Base-by-base conservation (phyloP, 1,140 invertebrate species). In the Goniozus legneri region DNA sequence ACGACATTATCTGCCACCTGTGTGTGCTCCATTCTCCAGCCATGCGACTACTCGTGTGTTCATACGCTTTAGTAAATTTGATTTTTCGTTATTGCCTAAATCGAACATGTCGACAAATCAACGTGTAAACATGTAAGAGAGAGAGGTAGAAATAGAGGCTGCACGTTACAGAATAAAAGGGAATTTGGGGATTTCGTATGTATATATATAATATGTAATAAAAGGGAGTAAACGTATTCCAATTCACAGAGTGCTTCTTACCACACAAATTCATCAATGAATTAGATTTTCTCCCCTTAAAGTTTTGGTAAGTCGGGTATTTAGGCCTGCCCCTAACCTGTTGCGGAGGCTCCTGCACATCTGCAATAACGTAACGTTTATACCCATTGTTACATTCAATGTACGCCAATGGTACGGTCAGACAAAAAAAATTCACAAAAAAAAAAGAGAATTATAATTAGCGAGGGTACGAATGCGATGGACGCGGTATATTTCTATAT, bases 231-330 rank as follows among this genome's bases (percentile, higher is more conserved):
- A 72, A 66, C 50, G 67, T 63, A 63, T 68, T 68, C 62, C 61
- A 69, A 69, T 62, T 73, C 69, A 69, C 65, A 67, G 60, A 66
- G 67, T 61, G 68, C 62, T 77, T 82, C 86, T 92, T 91, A 92
- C 89, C 89, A 81, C 87, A 89, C 82, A 92, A 83, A 85, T 92
- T 91, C 88, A 91, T 90, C 81, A 92, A 83, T 74, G 89, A 92
- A 84, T 87, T 91, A 79, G 88, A 91, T 81, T 92, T 92, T 84
- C 88, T 85, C 73, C 87, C 81, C 82, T 85, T 86, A 86, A 86
- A 85, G 83, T 85, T 86, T 84, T 86, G 84, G 83, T 85, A 86
- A 82, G 83, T 85, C 75, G 83, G 79, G 82, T 86, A 87, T 84
- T 87, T 87, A 83, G 84, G 82, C 78, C 84, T 82, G 81, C 84